A percentile compares a stretch with the other conserved stretches of the same genome.
These are phyloP conservation scores for Sebastes taczanowskii DNA, from an alignment of 2,797 vertebrate genomes.

Conservation along the genomic window DNA sequence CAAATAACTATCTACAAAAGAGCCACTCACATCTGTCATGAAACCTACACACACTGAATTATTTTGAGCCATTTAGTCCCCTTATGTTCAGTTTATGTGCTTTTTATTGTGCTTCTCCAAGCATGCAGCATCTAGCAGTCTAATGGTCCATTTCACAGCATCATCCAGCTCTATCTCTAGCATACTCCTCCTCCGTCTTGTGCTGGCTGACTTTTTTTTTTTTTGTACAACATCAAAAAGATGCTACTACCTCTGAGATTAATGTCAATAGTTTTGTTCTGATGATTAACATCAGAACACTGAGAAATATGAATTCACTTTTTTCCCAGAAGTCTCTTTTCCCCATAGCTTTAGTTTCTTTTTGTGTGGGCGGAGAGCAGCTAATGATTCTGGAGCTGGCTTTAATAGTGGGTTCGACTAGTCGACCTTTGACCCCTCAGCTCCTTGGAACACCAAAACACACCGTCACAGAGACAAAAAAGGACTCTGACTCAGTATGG, in stretches of 20 bases:
- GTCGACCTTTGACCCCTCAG: constrained; percentile 57
- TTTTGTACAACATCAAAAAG: neutral
- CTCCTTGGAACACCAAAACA: constrained; percentile 16
- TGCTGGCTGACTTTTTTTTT: too few relatives aligned
- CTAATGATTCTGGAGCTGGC: constrained; percentile 4
- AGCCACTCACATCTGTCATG: neutral
- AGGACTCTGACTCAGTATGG: constrained; percentile 55
- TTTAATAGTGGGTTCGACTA: constrained; percentile 5
- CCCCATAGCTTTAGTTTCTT: neutral
- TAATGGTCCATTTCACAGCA: neutral
- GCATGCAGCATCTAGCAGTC: neutral
- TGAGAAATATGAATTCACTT: neutral
- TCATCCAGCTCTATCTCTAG: neutral
- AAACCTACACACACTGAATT: neutral
- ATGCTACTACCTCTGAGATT: neutral
- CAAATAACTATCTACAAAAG: neutral
- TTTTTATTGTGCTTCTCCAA: neutral
- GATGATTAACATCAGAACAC: neutral
- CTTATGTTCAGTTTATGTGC: neutral
- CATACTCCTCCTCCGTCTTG: neutral
- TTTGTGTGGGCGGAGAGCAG: neutral
- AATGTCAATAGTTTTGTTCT: neutral
- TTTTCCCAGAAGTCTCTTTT: neutral
- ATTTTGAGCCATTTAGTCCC: neutral
- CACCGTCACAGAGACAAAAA: constrained; percentile 40